Percentiles rank a stretch among this genome's conserved stretches.
Conservation (phyloP, 2,888 invertebrate genomes). For the Minunthozetes semirufus region DNA sequence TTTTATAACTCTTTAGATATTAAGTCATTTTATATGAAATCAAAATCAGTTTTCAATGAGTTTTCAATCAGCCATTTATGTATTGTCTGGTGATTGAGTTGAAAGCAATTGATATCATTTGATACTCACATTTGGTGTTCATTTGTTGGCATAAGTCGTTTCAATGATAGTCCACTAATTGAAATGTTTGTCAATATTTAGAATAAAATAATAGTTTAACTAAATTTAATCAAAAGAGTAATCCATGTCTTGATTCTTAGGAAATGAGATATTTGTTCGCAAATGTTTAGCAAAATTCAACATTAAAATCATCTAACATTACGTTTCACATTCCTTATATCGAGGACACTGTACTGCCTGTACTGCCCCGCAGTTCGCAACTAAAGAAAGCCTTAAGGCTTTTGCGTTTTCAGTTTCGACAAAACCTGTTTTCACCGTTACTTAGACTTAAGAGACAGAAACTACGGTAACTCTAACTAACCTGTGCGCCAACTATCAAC, state of each 20-base stretch:
- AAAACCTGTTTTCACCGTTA: conserved; percentile 25
- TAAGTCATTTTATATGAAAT: neutral
- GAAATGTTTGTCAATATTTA: too few relatives aligned
- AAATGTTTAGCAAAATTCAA: neutral
- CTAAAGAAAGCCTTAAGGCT: conserved; percentile 16
- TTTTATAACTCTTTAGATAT: too few relatives aligned
- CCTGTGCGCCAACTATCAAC: neutral
- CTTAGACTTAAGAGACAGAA: neutral
- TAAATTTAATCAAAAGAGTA: neutral
- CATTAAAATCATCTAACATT: conserved; percentile 7
- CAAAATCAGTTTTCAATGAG: neutral
- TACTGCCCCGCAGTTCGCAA: conserved; percentile 13
- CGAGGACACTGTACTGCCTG: conserved; percentile 25
- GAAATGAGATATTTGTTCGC: neutral
- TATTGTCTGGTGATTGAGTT: too few relatives aligned
- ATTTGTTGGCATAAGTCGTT: neutral
- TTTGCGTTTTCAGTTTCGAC: conserved; percentile 12
- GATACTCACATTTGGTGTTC: neutral
- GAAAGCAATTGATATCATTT: too few relatives aligned
- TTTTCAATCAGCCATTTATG: too few relatives aligned
- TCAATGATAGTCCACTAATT: too few relatives aligned
- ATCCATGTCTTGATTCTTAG: neutral
- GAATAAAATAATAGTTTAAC: too few relatives aligned
- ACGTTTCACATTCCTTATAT: conserved; percentile 21
- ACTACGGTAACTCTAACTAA: neutral